Evolutionary conservation across 2,888 invertebrate species (phyloP).

Genomic region (Drosophila ezoana): DNA sequence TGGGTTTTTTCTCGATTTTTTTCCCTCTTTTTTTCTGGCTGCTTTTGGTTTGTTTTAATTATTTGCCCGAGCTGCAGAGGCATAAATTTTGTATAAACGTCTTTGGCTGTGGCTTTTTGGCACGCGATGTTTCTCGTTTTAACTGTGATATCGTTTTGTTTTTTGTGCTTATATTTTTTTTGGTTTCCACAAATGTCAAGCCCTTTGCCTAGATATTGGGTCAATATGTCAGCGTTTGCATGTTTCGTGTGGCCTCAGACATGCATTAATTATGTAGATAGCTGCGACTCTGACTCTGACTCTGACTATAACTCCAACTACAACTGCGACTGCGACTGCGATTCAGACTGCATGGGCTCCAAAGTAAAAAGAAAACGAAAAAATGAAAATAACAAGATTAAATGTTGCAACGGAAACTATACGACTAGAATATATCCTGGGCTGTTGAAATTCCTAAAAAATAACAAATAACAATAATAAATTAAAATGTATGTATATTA

Average conservation of each 20-base stretch:
- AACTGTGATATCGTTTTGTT: slow-evolving; percentile 62
- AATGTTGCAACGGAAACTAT: neutral
- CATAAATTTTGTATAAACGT: slow-evolving; percentile 74
- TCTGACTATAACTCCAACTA: slow-evolving; percentile 25
- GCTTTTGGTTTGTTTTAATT: slow-evolving; percentile 70
- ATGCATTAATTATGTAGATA: slow-evolving; percentile 79
- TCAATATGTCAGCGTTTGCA: slow-evolving; percentile 80
- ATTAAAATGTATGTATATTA: no score
- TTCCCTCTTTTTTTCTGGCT: slow-evolving; percentile 13
- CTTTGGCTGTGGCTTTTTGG: slow-evolving; percentile 75
- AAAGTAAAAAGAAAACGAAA: slow-evolving; percentile 18
- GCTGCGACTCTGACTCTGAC: slow-evolving; percentile 32
- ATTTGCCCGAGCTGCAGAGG: slow-evolving; percentile 73
- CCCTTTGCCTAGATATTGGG: slow-evolving; percentile 81
- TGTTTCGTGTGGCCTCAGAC: slow-evolving; percentile 78
- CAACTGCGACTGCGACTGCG: slow-evolving; percentile 20
- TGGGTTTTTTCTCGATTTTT: slow-evolving; percentile 35
- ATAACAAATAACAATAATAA: no score
- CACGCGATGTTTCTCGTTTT: slow-evolving; percentile 70
- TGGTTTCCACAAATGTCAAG: slow-evolving; percentile 76
- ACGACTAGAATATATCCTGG: neutral
- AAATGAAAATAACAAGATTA: slow-evolving; percentile 22
- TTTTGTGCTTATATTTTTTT: slow-evolving; percentile 39
- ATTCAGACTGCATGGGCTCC: slow-evolving; percentile 38
- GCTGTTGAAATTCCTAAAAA: no score